Evolutionary conservation across 64 coral and sea anemone genomes (phyloP), one percentile per base, ranked within the genome.

Genomic region (Dendrophyllia cribrosa): DNA sequence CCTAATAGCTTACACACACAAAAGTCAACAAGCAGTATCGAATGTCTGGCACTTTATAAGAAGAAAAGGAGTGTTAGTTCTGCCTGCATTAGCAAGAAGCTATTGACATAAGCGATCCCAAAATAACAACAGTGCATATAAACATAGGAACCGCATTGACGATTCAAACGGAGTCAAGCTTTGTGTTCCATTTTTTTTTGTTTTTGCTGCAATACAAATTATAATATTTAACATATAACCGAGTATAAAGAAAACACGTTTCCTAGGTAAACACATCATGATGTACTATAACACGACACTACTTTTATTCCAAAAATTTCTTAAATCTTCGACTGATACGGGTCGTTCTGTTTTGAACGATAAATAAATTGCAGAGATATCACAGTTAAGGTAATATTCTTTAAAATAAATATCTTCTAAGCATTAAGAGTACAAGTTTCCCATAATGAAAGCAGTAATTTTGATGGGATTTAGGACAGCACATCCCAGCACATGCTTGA

Each of bases 51-150:
- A 79, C 43, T 51, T 84, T 51, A 51, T 20, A 46, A 53, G 20
- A 20, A 68, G 17, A 20, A 84, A 51, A 66, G 78, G 14, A 64
- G 13, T 67, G 80, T 84, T 68, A n/a, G 44, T 68, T 84, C 63
- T 84, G 46, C 62, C 45, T 65, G 34, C 79, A 65, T 66, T 47
- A 49, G 79, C 16, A 65, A 34, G 59, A 58, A 17, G 44, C 26
- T 68, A 84, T 84, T 84, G 80, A 84, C 80, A 84, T 23, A 84
- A 23, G 62, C 59, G 80, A 48, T 66, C 20, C 10, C 51, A 21
- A 66, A 56, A 56, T 56, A 12, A 12, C 7, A 12, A 56, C 53
- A 56, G 7, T 9, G 7, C 53, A 56, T 34, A 56, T 12, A 56
- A 56, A 56, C 53, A 12, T 56, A 56, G 12, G 7, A 9, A 1